These are phyloP conservation scores for Drosophila funebris DNA, from an alignment of 1,140 invertebrate species.

Conservation along the genomic window DNA sequence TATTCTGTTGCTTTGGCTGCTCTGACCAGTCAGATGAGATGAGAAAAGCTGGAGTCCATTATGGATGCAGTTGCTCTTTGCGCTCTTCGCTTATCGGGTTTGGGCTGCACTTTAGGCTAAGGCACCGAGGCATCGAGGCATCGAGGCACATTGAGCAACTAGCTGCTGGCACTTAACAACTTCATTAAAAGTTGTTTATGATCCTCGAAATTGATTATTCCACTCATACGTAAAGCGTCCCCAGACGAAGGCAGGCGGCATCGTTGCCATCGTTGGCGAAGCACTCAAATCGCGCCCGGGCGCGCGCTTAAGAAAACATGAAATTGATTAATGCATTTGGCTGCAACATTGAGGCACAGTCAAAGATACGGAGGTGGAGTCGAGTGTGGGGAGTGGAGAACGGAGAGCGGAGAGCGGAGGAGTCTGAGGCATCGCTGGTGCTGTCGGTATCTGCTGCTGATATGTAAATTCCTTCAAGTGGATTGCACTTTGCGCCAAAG, in stretches of 20 bases:
- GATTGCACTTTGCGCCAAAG: constrained; percentile 80
- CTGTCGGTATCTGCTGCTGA: constrained; percentile 71
- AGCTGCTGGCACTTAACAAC: constrained; percentile 82
- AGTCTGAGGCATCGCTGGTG: constrained; percentile 18
- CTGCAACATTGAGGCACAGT: constrained; percentile 62
- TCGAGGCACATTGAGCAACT: constrained; percentile 58
- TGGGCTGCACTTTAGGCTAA: constrained; percentile 59
- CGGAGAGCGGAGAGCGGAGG: background rate
- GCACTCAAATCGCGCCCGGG: constrained; percentile 53
- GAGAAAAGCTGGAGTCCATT: constrained; percentile 52
- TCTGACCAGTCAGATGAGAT: constrained; percentile 4
- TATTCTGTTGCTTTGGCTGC: constrained; percentile 1
- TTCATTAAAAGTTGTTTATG: constrained; percentile 84
- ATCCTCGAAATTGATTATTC: constrained; percentile 83
- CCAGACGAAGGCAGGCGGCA: constrained; percentile 20
- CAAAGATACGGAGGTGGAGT: constrained; percentile 23
- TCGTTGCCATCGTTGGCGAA: background rate
- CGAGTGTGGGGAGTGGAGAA: background rate
- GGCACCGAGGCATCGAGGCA: background rate
- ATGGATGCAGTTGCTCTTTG: constrained; percentile 50
- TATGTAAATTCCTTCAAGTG: constrained; percentile 83
- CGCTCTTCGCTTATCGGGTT: constrained; percentile 32
- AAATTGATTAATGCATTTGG: constrained; percentile 83
- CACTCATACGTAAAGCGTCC: constrained; percentile 70
- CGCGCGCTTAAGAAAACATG: constrained; percentile 83